Evolutionary conservation across 2,888 invertebrate genomes (phyloP), one percentile per base, ranked within the genome.

Genomic region (Dasypogon diadema): DNA sequence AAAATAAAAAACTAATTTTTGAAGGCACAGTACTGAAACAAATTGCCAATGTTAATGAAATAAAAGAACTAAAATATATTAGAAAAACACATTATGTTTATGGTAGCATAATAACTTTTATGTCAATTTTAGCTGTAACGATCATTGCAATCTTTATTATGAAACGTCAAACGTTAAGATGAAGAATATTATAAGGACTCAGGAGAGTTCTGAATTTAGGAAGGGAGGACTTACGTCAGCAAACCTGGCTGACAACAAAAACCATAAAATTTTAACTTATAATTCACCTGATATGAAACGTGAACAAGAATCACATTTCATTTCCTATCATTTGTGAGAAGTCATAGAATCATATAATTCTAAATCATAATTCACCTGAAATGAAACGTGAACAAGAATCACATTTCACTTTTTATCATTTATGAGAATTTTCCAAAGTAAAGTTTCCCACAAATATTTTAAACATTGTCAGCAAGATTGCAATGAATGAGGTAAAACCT

Each of bases 21-120:
- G 68, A 68, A 14, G 24, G 26, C 6, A 48, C 51, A 26, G 2
- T 68, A 24, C 5, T 68, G 51, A 14, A 68, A 14, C 51, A 73
- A 63, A 60, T 63, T n/a, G 55, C 72, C 54, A 76, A 76, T 63
- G 26, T 63, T 34, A 48, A 76, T 8, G 54, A 51, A 26, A 76
- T 76, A 16, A 76, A 42, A 14, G 55, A 76, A 65, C 26, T 74
- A 4, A 76, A 73, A 55, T 76, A 73, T 6, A 16, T 73, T n/a
- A 76, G 55, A 30, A 72, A 73, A 42, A 42, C 42, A 5, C 42
- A 42, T 10, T 42, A 42, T 42, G 12, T 42, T 8, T 42, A 42
- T 12, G 42, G 12, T 12, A 12, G 42, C 12, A 10, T 2, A 5
- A 10, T 42, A 10, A 10, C 6, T 10, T 5, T 42, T 12, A 42